phyloP scores from a whole-genome alignment of 2,113 vertebrate genomes.

The Uria lomvia region DNA sequence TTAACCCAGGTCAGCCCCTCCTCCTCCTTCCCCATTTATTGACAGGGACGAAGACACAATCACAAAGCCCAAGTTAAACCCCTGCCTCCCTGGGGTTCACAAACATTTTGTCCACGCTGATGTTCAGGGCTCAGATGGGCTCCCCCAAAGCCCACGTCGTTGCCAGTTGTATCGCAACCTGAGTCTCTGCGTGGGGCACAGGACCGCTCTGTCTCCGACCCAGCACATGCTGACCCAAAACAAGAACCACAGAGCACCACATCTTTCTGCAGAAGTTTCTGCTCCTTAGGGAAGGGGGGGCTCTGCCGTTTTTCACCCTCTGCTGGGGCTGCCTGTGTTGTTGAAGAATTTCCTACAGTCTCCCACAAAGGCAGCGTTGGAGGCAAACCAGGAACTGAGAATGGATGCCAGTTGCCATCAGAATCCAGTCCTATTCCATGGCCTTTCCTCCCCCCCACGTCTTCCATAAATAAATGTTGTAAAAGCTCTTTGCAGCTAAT shows the following conservation, averaged over 20 bases:
- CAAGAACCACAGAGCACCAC: not conserved
- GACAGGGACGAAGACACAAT: not conserved
- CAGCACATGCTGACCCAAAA: not conserved
- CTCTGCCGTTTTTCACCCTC: accelerated
- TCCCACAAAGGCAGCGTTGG: not conserved
- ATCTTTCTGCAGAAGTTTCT: not conserved
- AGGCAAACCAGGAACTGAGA: not conserved
- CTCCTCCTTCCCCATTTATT: not conserved
- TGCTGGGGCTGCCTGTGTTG: not conserved
- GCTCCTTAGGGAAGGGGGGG: not conserved
- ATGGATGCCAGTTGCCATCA: not conserved
- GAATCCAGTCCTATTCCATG: not conserved
- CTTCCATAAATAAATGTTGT: not conserved
- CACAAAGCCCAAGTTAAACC: not conserved
- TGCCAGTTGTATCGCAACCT: not conserved
- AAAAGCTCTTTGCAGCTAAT: constrained; percentile 8
- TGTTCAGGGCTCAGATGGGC: not conserved
- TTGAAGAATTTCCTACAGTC: not conserved
- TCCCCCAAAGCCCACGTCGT: not conserved
- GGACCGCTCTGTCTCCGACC: not conserved
- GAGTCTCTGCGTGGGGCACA: accelerated
- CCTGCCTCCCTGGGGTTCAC: not conserved
- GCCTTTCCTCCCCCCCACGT: accelerated
- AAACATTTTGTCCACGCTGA: accelerated
- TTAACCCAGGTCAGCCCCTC: not conserved